phyloP scores from a whole-genome alignment of 2,797 vertebrate genomes.

The Pteropus rufus region DNA sequence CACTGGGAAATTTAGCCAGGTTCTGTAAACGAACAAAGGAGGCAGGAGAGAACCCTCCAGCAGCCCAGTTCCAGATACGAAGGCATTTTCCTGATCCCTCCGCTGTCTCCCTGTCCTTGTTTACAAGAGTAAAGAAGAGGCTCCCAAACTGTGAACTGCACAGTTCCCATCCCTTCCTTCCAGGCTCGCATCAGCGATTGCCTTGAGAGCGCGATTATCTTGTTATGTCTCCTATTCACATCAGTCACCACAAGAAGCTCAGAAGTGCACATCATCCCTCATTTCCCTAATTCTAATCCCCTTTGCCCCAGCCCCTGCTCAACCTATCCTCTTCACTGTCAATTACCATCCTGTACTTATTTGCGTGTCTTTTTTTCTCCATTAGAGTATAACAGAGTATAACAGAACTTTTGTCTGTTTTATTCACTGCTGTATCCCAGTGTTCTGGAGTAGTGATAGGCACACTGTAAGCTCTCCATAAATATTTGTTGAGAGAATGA shows the following conservation, averaged over 20 bases:
- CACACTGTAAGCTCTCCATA: not conserved
- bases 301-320: too few relatives aligned
- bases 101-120: not conserved
- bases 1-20: not conserved
- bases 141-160: too few relatives aligned
- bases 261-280: not conserved
- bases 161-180: not conserved
- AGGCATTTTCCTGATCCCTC: not conserved
- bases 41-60: not conserved
- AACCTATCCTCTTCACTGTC: not conserved
- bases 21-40: not conserved
- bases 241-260: not conserved
- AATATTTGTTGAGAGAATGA: not conserved
- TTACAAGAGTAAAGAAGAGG: not conserved
- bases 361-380: not conserved
- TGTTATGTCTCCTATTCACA: not conserved
- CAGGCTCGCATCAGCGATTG: not conserved
- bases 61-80: not conserved
- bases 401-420: not conserved
- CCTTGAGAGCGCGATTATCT: not conserved
- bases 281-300: not conserved
- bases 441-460: not conserved
- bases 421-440: not conserved
- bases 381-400: not conserved
- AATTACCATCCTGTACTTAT: not conserved